Percentiles rank a stretch among this genome's conserved stretches.
phyloP scores from a whole-genome alignment of 1,140 invertebrate species.

The Aporrectodea caliginosa region DNA sequence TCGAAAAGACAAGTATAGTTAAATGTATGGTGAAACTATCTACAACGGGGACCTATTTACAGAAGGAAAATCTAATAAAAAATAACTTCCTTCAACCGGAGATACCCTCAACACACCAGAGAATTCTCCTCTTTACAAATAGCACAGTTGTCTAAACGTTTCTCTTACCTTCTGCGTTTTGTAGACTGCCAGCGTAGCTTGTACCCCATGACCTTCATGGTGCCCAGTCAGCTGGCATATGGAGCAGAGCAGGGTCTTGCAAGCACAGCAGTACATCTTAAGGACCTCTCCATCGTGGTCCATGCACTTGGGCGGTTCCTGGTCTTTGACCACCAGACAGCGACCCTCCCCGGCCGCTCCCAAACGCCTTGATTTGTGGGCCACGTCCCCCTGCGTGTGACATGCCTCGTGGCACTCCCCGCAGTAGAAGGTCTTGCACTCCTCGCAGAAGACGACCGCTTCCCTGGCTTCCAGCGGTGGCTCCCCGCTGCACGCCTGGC shows the following conservation, averaged over 20 bases:
- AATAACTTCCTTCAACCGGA: no score
- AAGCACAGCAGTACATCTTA: slow-evolving; percentile 83
- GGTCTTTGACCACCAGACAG: slow-evolving; percentile 63
- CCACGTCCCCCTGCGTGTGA: slow-evolving; percentile 75
- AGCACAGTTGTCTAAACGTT: no score
- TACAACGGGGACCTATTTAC: no score
- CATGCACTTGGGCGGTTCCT: slow-evolving; percentile 64
- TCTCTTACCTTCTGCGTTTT: slow-evolving; percentile 91
- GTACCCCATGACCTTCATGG: slow-evolving; percentile 80
- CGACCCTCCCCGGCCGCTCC: no score
- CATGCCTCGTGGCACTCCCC: slow-evolving; percentile 83
- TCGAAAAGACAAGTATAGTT: no score
- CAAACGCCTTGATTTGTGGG: slow-evolving; percentile 82
- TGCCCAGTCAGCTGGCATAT: slow-evolving; percentile 71
- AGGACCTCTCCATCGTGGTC: slow-evolving; percentile 78
- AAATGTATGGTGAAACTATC: no score
- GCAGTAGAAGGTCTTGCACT: slow-evolving; percentile 94
- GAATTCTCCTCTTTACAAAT: no score
- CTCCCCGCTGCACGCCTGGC: slow-evolving; percentile 85
- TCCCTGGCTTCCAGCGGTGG: slow-evolving; percentile 62
- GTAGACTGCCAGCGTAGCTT: slow-evolving; percentile 80
- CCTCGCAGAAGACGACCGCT: slow-evolving; percentile 86
- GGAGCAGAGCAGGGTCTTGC: slow-evolving; percentile 80
- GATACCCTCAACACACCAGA: no score
- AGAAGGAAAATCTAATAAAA: no score